phyloP scores from a whole-genome alignment of 2,888 invertebrate genomes.

The Myopa testacea region DNA sequence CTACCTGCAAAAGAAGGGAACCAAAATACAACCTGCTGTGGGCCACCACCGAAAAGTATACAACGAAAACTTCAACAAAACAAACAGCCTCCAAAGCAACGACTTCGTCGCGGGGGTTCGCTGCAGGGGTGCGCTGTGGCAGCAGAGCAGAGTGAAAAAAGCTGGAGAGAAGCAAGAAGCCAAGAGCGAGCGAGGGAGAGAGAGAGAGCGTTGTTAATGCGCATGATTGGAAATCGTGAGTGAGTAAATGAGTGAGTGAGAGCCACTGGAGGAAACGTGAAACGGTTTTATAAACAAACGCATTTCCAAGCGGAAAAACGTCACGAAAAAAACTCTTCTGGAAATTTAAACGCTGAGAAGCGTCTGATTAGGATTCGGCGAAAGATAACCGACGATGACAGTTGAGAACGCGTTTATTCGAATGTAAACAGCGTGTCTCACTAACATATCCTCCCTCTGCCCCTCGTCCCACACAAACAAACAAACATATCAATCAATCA shows the following conservation, averaged over 20 bases:
- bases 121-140: not conserved
- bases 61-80: constrained; percentile 19
- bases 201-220: not conserved
- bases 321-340: not conserved
- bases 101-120: not conserved
- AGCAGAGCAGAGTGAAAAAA: constrained; percentile 11
- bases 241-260: not conserved
- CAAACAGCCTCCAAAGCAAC: constrained; percentile 2
- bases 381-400: constrained; percentile 11
- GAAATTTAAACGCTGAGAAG: constrained; percentile 11
- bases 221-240: constrained; percentile 2
- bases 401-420: constrained; percentile 31
- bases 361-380: not conserved
- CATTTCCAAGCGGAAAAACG: constrained; percentile 5
- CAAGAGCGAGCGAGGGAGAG: not conserved
- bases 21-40: not conserved
- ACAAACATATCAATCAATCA: not conserved
- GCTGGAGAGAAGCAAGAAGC: not conserved
- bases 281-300: constrained; percentile 29
- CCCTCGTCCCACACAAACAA: not conserved
- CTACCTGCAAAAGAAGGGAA: not conserved
- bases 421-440: not conserved
- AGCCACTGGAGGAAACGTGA: not conserved
- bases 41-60: constrained; percentile 36
- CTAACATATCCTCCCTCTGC: not conserved